Conservation (phyloP, 2,113 vertebrate genomes). For the Mixornis gularis region DNA sequence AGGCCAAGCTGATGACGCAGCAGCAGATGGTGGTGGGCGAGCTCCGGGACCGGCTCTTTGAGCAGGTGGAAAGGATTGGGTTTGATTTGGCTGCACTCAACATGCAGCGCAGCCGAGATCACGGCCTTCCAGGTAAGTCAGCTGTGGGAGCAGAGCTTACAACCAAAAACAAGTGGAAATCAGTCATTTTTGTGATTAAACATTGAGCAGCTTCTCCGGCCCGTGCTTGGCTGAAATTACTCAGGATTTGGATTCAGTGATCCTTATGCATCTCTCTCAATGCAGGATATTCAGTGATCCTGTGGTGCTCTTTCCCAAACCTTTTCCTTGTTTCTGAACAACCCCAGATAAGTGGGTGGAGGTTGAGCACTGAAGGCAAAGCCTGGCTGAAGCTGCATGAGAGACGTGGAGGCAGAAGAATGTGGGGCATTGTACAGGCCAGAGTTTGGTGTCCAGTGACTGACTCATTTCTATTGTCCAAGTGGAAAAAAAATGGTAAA, state of each 20-base stretch:
- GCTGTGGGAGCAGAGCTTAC: not conserved
- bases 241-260: not conserved
- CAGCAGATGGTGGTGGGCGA: conserved; percentile 79
- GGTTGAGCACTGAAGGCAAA: not conserved
- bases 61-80: conserved; percentile 61
- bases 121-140: conserved; percentile 76
- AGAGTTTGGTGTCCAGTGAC: not conserved
- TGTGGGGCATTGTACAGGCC: not conserved
- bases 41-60: conserved; percentile 78
- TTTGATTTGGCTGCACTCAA: conserved; percentile 81
- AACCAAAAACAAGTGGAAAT: not conserved
- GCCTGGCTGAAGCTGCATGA: not conserved
- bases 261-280: not conserved
- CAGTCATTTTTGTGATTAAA: not conserved
- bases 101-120: conserved; percentile 80
- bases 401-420: rapidly evolving
- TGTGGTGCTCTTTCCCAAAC: not conserved
- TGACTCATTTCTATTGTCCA: not conserved
- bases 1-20: conserved; percentile 79
- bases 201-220: not conserved
- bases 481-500: not conserved
- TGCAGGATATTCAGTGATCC: not conserved
- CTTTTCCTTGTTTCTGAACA: not conserved
- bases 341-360: not conserved
- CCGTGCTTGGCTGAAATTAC: not conserved